A percentile compares a stretch with the other conserved stretches of the same genome.
These are phyloP conservation scores for Drosophila testacea DNA, from an alignment of 2,888 invertebrate genomes.

Conservation along the genomic window DNA sequence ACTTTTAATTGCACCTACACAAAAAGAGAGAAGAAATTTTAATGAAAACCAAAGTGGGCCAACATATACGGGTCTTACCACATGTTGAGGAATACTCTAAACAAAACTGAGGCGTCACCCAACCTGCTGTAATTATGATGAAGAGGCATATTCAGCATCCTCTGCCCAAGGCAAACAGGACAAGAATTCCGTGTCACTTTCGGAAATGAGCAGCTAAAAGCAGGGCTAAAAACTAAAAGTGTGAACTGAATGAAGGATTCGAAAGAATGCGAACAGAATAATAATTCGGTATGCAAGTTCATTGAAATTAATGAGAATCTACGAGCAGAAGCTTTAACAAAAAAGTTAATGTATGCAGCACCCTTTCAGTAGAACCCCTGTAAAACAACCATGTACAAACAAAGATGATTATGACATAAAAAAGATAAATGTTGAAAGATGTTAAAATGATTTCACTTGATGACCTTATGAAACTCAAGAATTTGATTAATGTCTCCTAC, in stretches of 20 bases:
- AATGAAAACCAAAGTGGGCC: slow-evolving; percentile 58
- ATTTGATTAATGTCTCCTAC: slow-evolving; percentile 68
- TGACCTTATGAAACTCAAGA: slow-evolving; percentile 56
- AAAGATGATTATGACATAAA: slow-evolving; percentile 40
- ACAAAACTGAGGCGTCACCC: slow-evolving; percentile 1
- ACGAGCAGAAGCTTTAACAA: slow-evolving; percentile 12
- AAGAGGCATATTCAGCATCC: slow-evolving; percentile 45
- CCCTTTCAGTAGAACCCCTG: neutral
- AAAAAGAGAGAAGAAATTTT: slow-evolving; percentile 40
- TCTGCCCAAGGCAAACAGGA: slow-evolving; percentile 39
- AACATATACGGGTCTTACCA: slow-evolving; percentile 49
- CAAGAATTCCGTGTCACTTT: slow-evolving; percentile 64
- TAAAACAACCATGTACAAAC: slow-evolving; percentile 13
- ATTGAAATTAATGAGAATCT: slow-evolving; percentile 57
- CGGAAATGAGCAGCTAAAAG: slow-evolving; percentile 59
- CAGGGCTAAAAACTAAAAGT: slow-evolving; percentile 31
- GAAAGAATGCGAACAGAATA: slow-evolving; percentile 36
- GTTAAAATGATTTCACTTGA: slow-evolving; percentile 44
- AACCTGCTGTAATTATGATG: slow-evolving; percentile 67
- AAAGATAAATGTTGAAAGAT: slow-evolving; percentile 37
- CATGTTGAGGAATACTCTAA: slow-evolving; percentile 36
- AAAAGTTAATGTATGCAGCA: slow-evolving; percentile 34
- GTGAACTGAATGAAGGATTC: slow-evolving; percentile 7
- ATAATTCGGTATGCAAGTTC: slow-evolving; percentile 27
- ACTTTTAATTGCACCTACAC: slow-evolving; percentile 63